Evolutionary conservation across 2,113 vertebrate genomes (phyloP), one percentile per base, ranked within the genome.

Genomic region (Anolis sagrei): DNA sequence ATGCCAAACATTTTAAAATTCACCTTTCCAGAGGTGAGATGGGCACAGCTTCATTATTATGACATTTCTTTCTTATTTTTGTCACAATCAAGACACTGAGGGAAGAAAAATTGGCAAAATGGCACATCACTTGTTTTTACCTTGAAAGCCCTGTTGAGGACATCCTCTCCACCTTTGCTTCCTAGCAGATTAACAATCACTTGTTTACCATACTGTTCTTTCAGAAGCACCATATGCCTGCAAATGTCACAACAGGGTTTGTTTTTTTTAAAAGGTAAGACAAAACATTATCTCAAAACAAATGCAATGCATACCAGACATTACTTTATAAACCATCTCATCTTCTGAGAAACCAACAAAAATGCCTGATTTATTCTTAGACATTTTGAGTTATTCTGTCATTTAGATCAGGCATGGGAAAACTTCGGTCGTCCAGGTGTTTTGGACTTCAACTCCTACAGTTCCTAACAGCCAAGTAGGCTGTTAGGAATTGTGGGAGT

Each of bases 211-310:
- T 97, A 97, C 29, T 96, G 97, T 89, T 96, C 96, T 88, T 97
- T 97, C 92, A 97, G 95, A 87, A 97, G 95, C 68, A 96, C 95
- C 96, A 97, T 96, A 88, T 97, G 97, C 92, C 97, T 97, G 93
- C 61, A 95, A 89, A 4, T 88, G 81, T 89, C 91, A 74, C n/a
- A 77, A 89, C 14, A 44, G 87, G 85, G 1, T 32, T 1, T 0
- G 18, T 73, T 77, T 89, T 77, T 82, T 72, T 51, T 73, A 51
- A 73, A n/a, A 68, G 16, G 1, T 87, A 68, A 75, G 1, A 3
- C 61, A 82, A 27, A 79, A 44, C 11, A 68, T 81, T 16, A 81
- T 73, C 27, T 1, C 80, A 92, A 91, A 92, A 82, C 7, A 70
- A 39, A 76, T 61, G 44, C 85, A 85, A 34, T 5, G 78, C 54